Percentiles rank a stretch among this genome's conserved stretches.
phyloP scores from a whole-genome alignment of 2,797 vertebrate species.

The Anguilla anguilla region DNA sequence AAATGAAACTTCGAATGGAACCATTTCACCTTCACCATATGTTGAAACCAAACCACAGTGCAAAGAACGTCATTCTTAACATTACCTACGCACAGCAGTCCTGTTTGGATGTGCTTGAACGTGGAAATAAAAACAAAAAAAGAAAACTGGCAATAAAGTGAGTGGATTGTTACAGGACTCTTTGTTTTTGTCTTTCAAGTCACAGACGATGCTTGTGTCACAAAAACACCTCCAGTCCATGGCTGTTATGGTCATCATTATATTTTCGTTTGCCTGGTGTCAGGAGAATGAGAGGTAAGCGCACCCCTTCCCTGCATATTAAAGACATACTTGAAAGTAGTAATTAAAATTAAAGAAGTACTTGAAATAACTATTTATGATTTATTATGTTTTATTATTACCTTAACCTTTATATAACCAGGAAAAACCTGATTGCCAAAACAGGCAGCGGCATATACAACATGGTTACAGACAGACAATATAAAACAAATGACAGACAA shows the following conservation, averaged over 20 bases:
- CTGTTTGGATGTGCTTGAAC: not conserved
- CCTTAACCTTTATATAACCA: no score
- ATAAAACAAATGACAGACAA: no score
- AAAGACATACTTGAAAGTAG: not conserved
- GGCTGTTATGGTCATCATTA: constrained; percentile 57
- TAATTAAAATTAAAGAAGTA: no score
- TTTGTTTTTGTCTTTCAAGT: not conserved
- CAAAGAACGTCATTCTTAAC: not conserved
- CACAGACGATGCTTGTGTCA: constrained; percentile 49
- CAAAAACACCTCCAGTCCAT: constrained; percentile 50
- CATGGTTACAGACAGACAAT: no score
- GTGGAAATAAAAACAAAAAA: not conserved
- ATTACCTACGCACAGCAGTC: not conserved
- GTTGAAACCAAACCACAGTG: not conserved
- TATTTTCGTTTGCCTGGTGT: constrained; percentile 53
- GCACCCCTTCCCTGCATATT: not conserved
- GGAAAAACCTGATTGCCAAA: no score
- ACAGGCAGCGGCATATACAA: no score
- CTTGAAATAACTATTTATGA: no score
- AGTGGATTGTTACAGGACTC: constrained; percentile 9
- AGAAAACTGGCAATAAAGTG: not conserved
- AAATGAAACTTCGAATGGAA: not conserved
- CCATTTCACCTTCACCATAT: not conserved
- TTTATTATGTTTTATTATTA: no score
- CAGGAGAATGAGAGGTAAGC: constrained; percentile 67